Conservation (phyloP, 2,888 invertebrate genomes). For the Portevinia maculata region DNA sequence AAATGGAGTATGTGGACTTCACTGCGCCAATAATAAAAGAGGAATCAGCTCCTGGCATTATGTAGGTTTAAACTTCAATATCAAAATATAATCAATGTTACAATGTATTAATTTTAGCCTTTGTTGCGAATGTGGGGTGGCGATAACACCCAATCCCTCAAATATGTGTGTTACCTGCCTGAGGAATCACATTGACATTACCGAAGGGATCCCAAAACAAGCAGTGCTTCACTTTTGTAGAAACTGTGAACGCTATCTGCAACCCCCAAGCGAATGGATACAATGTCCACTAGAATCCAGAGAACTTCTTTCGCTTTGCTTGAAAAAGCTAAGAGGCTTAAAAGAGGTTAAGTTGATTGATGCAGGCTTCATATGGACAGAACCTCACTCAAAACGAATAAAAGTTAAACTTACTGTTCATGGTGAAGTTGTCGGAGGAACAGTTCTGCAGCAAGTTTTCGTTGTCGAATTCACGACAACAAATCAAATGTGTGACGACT, state of each 20-base stretch:
- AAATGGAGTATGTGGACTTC: slow-evolving; percentile 61
- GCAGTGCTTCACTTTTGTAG: slow-evolving; percentile 94
- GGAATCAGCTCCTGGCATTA: slow-evolving; percentile 23
- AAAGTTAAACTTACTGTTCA: slow-evolving; percentile 98
- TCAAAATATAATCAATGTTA: not conserved
- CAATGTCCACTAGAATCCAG: slow-evolving; percentile 93
- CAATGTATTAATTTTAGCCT: slow-evolving; percentile 80
- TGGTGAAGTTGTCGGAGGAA: slow-evolving; percentile 95
- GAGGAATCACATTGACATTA: slow-evolving; percentile 95
- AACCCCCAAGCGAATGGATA: slow-evolving; percentile 96
- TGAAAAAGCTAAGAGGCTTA: slow-evolving; percentile 95
- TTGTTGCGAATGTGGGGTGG: slow-evolving; percentile 97
- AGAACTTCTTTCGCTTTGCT: slow-evolving; percentile 94
- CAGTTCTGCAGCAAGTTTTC: slow-evolving; percentile 96
- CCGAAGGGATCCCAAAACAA: slow-evolving; percentile 97
- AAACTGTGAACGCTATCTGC: slow-evolving; percentile 96
- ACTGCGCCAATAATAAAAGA: slow-evolving; percentile 41
- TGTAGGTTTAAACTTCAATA: slow-evolving; percentile 22
- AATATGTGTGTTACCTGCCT: slow-evolving; percentile 99
- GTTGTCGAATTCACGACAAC: slow-evolving; percentile 95
- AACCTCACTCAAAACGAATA: slow-evolving; percentile 98
- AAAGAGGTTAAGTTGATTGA: slow-evolving; percentile 95
- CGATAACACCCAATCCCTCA: slow-evolving; percentile 96
- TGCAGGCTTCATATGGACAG: slow-evolving; percentile 99
- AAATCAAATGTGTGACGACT: slow-evolving; percentile 98